Base-by-base conservation (phyloP, 2,888 invertebrate genomes). In the Hyles lineata region DNA sequence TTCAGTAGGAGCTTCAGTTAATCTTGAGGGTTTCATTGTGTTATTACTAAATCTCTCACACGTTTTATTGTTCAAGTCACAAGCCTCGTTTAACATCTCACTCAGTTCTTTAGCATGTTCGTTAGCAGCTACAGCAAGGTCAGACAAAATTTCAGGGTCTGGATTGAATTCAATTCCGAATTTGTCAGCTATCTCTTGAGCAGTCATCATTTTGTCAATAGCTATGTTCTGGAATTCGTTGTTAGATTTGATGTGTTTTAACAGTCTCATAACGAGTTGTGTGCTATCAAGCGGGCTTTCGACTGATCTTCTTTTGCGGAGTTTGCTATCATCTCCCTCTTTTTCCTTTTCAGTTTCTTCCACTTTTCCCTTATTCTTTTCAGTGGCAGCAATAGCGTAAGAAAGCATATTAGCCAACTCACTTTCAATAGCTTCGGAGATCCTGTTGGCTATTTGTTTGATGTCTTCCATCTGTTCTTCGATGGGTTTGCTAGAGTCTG, bases 191-290 rank as follows among this genome's bases (percentile, higher is more conserved):
- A 94, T 94, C 81, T 94, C 92, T 83, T 94, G 93, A 63, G 94
- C 94, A 2, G 89, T 85, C 93, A 94, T 93, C 92, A 94, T 92
- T 79, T 94, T 94, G 19, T 94, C 94, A 21, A 94, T 93, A 2
- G 93, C 93, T n/a, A 93, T 89, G 74, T 93, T 94, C 73, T 94
- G 94, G 74, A 89, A 90, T 78, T 94, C 94, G 70, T 94, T 94
- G 75, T 89, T 92, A 0, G 86, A 85, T 76, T 93, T 94, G 1
- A 94, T 94, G 74, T 94, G 94, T 73, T 90, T 91, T 1, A 94
- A 79, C 29, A 94, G 76, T 79, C 91, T 87, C 84, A 89, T 90
- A 0, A 94, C 87, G 17, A 93, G 73, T 50, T 90, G 83, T 2
- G 91, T 87, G 78, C 92, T 92, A 50, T 90, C 94, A 86, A 92